Base-by-base conservation (phyloP, 2,888 invertebrate species). In the Drosophila subquinaria region DNA sequence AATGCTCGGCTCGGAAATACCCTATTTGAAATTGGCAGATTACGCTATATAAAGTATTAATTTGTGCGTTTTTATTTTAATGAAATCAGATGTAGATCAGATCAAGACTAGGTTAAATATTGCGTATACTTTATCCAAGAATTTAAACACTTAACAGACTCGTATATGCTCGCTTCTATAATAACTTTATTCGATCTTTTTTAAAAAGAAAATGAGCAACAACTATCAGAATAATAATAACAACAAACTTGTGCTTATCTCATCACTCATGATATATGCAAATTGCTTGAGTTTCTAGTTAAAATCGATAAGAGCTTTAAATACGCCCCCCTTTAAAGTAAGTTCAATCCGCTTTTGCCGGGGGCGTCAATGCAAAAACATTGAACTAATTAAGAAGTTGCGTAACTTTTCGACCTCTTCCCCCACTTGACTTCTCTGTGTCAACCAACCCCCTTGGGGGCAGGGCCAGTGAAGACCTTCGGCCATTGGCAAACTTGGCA, bases 341-440 rank as follows among this genome's bases (percentile, higher is more conserved):
- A 17, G 13, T 61, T 47, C 30, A 48, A 48, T 10, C 40, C 36
- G 43, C 36, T 27, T 27, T 9, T 9, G 27, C 48, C 55, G n/a
- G 27, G 27, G 38, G 40, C 55, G 40, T 67, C 67, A 20, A 42
- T 43, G 73, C 43, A 62, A 76, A 69, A 66, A 64, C 87, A 81
- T 86, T 69, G 84, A 71, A 64, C 84, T 81, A 82, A 82, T 82
- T 83, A 83, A 68, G 65, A 71, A 67, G 50, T 87, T 81, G 78
- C 81, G 67, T 78, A 83, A 83, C 81, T 62, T 43, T 79, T 56
- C 20, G 47, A 42, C 51, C 48, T 42, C 17, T 20, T 9, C 11
- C 27, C 70, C 70, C 43, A 10, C 15, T 4, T 43, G 20, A 3
- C 11, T 0, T 0, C n/a, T 3, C 6, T 4, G 3, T n/a, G n/a